Percentiles rank a stretch among this genome's conserved stretches.
Evolutionary conservation across 2,888 invertebrate species (phyloP).

Genomic region (Nomada fabriciana): DNA sequence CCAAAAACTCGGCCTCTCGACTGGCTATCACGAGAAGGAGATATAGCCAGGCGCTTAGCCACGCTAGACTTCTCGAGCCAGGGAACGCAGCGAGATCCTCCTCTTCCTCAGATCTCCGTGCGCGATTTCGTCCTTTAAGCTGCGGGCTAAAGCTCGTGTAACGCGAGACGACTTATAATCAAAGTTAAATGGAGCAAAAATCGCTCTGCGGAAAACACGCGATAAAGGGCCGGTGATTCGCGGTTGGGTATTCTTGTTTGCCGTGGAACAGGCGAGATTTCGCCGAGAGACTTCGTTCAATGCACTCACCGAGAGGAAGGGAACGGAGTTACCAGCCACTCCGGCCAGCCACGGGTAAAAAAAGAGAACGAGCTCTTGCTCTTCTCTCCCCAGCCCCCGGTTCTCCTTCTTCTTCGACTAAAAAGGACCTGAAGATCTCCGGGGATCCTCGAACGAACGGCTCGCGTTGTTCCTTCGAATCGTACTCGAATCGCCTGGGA

Average conservation of each 20-base stretch:
- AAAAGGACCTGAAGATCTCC: conserved; percentile 57
- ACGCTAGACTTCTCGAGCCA: conserved; percentile 53
- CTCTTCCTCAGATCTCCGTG: conserved; percentile 54
- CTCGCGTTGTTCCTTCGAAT: conserved; percentile 66
- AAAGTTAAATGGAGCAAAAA: conserved; percentile 72
- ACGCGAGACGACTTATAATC: conserved; percentile 69
- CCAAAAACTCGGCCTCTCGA: neutral
- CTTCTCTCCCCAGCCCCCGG: conserved; percentile 12
- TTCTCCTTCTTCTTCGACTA: conserved; percentile 32
- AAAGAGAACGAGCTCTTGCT: conserved; percentile 32
- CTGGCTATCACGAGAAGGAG: conserved; percentile 23
- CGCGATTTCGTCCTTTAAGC: conserved; percentile 65
- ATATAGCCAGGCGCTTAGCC: conserved; percentile 54
- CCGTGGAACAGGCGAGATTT: conserved; percentile 62
- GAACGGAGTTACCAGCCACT: conserved; percentile 6
- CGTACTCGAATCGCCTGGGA: conserved; percentile 52
- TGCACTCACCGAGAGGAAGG: conserved; percentile 28
- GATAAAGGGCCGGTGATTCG: conserved; percentile 69
- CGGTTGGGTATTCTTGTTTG: conserved; percentile 65
- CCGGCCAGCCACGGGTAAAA: conserved; percentile 31
- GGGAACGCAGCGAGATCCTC: conserved; percentile 27
- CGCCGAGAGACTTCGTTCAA: conserved; percentile 29
- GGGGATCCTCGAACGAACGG: conserved; percentile 60
- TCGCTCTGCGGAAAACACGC: conserved; percentile 64
- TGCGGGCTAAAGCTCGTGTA: conserved; percentile 65